phyloP scores from a whole-genome alignment of 2,797 vertebrate species.

The Pelobates cultripes region DNA sequence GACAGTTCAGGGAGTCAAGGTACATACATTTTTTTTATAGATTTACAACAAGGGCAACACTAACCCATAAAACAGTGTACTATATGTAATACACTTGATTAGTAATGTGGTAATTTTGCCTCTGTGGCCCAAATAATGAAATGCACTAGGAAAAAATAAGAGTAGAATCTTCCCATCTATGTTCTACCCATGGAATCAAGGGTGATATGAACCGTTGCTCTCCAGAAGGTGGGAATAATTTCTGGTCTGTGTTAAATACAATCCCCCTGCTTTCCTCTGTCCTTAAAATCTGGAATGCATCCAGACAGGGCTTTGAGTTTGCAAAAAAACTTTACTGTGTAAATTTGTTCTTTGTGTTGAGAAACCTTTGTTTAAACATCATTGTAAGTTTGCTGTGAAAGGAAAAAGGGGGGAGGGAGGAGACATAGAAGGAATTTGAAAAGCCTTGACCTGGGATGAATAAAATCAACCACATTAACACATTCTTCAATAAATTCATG shows the following conservation, averaged over 20 bases:
- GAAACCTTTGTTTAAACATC: conserved; percentile 87
- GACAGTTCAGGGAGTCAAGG: not conserved
- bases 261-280: conserved; percentile 54
- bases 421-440: conserved; percentile 71
- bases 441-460: conserved; percentile 73
- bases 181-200: conserved; percentile 39
- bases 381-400: conserved; percentile 86
- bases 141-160: conserved; percentile 14
- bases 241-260: conserved; percentile 64
- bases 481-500: conserved; percentile 73
- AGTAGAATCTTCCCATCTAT: conserved; percentile 17
- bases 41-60: not conserved
- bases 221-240: conserved; percentile 67
- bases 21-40: not conserved
- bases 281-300: conserved; percentile 79
- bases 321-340: conserved; percentile 88
- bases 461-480: conserved; percentile 70
- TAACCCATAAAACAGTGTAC: not conserved
- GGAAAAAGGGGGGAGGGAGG: conserved; percentile 73
- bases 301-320: conserved; percentile 85
- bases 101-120: not conserved
- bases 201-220: conserved; percentile 57
- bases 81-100: not conserved
- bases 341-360: conserved; percentile 89
- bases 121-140: not conserved